A percentile compares a stretch with the other conserved stretches of the same genome.
These are phyloP conservation scores for Tetragnatha versicolor DNA, from an alignment of 1,140 invertebrate genomes.

Conservation along the genomic window DNA sequence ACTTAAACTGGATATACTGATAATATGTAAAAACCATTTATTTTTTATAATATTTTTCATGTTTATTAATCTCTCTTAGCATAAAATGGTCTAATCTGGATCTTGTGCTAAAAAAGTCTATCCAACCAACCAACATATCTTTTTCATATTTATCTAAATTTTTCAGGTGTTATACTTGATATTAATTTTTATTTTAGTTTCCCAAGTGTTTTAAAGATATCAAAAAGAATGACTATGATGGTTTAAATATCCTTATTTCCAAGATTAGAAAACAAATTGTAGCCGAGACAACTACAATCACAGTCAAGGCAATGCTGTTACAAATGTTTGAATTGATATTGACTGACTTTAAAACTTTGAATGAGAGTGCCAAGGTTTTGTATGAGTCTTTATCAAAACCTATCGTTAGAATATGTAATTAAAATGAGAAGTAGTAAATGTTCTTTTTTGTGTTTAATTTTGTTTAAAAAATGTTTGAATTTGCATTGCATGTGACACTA, in stretches of 20 bases:
- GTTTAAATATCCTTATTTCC: neutral
- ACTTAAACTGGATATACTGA: too few species aligned
- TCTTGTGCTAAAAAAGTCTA: too few species aligned
- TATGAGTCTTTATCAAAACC: slow-evolving; percentile 42
- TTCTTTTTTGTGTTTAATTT: too few species aligned
- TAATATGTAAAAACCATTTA: too few species aligned
- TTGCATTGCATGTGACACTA: too few species aligned
- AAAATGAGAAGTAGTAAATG: too few species aligned
- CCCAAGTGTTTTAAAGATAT: slow-evolving; percentile 30
- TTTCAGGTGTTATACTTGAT: too few species aligned
- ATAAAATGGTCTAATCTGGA: neutral
- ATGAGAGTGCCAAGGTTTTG: slow-evolving; percentile 15
- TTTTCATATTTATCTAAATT: too few species aligned
- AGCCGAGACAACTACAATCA: neutral
- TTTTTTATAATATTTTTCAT: neutral
- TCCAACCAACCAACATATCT: too few species aligned
- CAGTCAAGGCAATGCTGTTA: slow-evolving; percentile 28
- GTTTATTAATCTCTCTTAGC: neutral
- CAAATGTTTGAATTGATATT: slow-evolving; percentile 41
- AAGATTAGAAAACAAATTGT: slow-evolving; percentile 42
- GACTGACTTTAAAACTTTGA: slow-evolving; percentile 17
- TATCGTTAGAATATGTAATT: slow-evolving; percentile 32
- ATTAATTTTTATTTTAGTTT: slow-evolving; percentile 29
- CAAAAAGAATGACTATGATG: slow-evolving; percentile 40
- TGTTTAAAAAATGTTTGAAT: too few species aligned